These are phyloP conservation scores for Steromphala cineraria DNA, from an alignment of 2,888 invertebrate species.

Conservation along the genomic window DNA sequence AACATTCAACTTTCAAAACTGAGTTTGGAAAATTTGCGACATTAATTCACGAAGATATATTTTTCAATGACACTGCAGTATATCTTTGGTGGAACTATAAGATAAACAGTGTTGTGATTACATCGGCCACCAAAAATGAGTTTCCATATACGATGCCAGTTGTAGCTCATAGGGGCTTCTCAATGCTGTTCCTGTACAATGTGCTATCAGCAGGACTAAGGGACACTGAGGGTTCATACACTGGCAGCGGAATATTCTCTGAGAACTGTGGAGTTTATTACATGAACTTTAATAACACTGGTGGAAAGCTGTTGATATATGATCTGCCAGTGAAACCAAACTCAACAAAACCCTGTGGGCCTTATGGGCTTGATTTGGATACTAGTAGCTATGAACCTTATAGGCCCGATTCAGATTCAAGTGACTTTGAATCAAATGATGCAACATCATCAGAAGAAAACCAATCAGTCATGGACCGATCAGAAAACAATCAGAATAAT, in stretches of 20 bases:
- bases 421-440: conserved; percentile 35
- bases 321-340: conserved; percentile 16
- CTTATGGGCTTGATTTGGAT: not conserved
- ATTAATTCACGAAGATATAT: conserved; percentile 88
- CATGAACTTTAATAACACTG: conserved; percentile 30
- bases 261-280: conserved; percentile 40
- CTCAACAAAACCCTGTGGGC: no score
- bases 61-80: conserved; percentile 84
- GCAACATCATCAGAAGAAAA: not conserved
- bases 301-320: conserved; percentile 37
- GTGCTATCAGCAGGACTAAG: conserved; percentile 85
- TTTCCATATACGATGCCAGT: conserved; percentile 78
- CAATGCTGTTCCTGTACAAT: conserved; percentile 82
- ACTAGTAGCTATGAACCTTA: conserved; percentile 35
- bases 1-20: conserved; percentile 52
- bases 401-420: not conserved
- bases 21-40: conserved; percentile 78
- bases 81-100: conserved; percentile 78
- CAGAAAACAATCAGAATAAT: no score
- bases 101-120: conserved; percentile 81
- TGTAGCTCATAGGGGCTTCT: conserved; percentile 82
- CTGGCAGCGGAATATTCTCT: conserved; percentile 87
- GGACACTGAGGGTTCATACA: conserved; percentile 75
- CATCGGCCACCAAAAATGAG: conserved; percentile 88
- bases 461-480: no score